Evolutionary conservation across 2,888 invertebrate species (phyloP).

Genomic region (Belgica antarctica): DNA sequence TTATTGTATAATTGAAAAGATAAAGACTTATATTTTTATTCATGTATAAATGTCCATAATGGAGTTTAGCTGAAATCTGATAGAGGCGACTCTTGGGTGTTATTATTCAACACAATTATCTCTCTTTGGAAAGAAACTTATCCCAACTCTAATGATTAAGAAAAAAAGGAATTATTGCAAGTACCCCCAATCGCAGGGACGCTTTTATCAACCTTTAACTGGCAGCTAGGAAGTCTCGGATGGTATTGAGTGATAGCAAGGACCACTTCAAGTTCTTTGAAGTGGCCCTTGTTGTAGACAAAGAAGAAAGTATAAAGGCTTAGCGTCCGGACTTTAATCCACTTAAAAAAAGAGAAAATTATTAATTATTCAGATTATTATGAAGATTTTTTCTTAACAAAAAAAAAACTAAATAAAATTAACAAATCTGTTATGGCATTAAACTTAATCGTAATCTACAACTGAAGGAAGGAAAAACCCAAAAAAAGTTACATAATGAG

Average conservation of each 20-base stretch:
- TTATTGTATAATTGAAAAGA: not conserved
- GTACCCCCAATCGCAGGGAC: constrained; percentile 8
- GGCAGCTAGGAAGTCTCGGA: constrained; percentile 41
- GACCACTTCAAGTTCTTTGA: constrained; percentile 15
- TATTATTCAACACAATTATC: constrained; percentile 17
- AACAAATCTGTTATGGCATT: constrained; percentile 1
- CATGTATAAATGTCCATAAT: constrained; percentile 25
- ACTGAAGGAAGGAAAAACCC: not conserved
- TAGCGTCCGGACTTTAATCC: constrained; percentile 24
- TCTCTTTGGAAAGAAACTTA: constrained; percentile 25
- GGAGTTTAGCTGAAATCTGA: not conserved
- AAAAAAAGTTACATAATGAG: constrained; percentile 39
- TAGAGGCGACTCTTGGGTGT: not conserved
- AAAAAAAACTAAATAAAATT: not conserved
- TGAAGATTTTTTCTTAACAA: constrained; percentile 11
- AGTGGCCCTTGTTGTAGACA: no score
- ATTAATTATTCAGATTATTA: constrained; percentile 42
- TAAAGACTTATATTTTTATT: not conserved
- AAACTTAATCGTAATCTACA: constrained; percentile 3
- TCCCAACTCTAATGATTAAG: not conserved
- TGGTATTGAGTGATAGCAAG: constrained; percentile 29
- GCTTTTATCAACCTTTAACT: constrained; percentile 43
- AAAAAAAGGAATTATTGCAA: constrained; percentile 8
- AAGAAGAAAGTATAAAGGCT: constrained; percentile 6
- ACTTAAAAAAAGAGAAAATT: constrained; percentile 22